Evolutionary conservation across 2,797 vertebrate genomes (phyloP), one percentile per base, ranked within the genome.

Genomic region (Aldrovandia affinis): DNA sequence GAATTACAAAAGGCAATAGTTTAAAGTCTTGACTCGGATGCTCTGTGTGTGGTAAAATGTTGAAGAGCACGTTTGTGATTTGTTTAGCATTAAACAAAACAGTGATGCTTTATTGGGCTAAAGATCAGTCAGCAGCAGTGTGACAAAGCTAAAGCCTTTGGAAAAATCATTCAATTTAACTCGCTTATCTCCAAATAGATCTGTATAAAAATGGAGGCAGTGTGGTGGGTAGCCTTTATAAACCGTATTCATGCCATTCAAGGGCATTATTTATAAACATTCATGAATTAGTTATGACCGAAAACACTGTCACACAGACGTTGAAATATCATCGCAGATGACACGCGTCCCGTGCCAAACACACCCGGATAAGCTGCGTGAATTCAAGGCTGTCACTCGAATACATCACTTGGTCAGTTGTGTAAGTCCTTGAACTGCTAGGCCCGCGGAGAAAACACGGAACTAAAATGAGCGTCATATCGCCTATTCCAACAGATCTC

Each of bases 391-490:
- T 94, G 91, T 91, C 93, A 90, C 88, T 90, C 89, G 90, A 86
- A 89, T 89, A n/a, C 54, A 81, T 77, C 91, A 91, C 87, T 93
- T 88, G 91, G 86, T 90, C 91, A 92, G 88, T 86, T 92, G 91
- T 92, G 82, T 85, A 92, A 95, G 93, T 94, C 94, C 93, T 95
- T 95, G 94, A 95, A 93, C 92, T 91, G 90, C 88, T 90, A 94
- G 92, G 93, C 93, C 91, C 86, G 87, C 89, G 90, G 89, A 94
- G 89, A 87, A 84, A 63, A 84, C n/a, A 36, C 81, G 65, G 90
- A 92, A 87, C 70, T 57, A 83, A 75, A 47, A 20, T 55, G 70
- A 55, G 44, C 14, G 52, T 42, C 65, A 55, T 75, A 15, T 77
- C 44, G 47, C 65, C 42, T 55, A 33, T 55, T 55, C 78, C 28